These are phyloP conservation scores for Parascotia fuliginaria DNA, from an alignment of 2,888 invertebrate species.

Conservation along the genomic window DNA sequence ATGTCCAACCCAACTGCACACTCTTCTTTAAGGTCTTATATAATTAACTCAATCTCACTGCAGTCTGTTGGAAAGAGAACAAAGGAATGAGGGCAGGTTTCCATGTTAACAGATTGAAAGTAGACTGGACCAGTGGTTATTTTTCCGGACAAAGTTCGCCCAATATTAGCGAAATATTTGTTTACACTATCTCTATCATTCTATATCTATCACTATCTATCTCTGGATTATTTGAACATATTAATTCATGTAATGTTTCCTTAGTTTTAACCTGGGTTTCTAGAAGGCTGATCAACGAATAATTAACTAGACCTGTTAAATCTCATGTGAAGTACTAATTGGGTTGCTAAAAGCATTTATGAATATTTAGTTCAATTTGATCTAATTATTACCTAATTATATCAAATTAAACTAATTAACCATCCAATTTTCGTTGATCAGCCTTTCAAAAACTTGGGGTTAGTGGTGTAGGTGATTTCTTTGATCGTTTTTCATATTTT, in stretches of 20 bases:
- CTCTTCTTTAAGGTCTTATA: constrained; percentile 1
- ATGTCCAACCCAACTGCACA: constrained; percentile 5
- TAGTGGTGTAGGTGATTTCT: too few species aligned
- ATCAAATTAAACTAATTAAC: too few species aligned
- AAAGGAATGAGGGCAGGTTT: background rate
- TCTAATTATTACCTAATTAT: too few species aligned
- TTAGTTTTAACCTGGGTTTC: too few species aligned
- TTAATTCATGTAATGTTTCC: background rate
- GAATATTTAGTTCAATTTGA: too few species aligned
- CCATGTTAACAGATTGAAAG: background rate
- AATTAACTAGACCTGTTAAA: too few species aligned
- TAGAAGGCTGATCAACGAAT: too few species aligned
- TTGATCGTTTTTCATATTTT: too few species aligned
- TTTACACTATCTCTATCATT: background rate
- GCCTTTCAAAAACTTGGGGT: too few species aligned
- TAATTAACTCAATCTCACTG: background rate
- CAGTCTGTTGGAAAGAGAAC: constrained; percentile 4
- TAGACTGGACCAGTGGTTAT: background rate
- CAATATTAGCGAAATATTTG: background rate
- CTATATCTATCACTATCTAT: background rate
- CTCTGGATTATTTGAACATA: background rate
- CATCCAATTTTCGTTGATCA: too few species aligned
- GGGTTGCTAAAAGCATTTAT: too few species aligned
- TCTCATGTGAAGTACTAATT: too few species aligned
- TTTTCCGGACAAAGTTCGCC: background rate